Evolutionary conservation across 2,797 vertebrate species (phyloP).

Genomic region (Propithecus deckenii): DNA sequence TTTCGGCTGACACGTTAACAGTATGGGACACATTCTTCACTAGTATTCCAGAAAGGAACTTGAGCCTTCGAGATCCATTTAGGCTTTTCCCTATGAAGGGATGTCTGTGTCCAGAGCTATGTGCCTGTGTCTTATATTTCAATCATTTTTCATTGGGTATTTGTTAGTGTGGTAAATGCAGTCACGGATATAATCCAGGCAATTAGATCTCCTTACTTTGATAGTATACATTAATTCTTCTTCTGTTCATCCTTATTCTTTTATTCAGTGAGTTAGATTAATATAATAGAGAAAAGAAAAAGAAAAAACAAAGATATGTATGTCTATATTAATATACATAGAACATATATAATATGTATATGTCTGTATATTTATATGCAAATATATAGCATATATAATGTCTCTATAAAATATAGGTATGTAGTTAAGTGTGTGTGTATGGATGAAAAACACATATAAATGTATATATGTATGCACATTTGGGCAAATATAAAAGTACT

Average conservation of each 20-base stretch:
- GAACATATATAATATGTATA: background rate
- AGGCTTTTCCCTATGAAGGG: conserved; percentile 44
- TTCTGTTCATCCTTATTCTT: conserved; percentile 28
- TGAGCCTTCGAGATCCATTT: conserved; percentile 38
- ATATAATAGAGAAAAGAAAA: background rate
- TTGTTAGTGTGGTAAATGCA: background rate
- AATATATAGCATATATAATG: background rate
- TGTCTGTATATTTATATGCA: conserved; percentile 2
- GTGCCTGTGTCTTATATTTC: conserved; percentile 28
- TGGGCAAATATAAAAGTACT: background rate
- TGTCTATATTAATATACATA: background rate
- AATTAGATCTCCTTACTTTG: conserved; percentile 37
- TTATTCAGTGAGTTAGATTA: conserved; percentile 10
- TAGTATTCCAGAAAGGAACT: conserved; percentile 53
- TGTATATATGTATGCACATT: background rate
- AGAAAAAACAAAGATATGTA: background rate
- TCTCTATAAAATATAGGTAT: background rate
- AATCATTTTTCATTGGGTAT: background rate
- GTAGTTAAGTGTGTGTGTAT: background rate
- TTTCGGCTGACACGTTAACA: conserved; percentile 39
- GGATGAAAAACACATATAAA: background rate
- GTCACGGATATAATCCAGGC: background rate
- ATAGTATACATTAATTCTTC: background rate
- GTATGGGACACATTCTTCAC: conserved; percentile 23
- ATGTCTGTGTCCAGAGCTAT: background rate